phyloP scores from a whole-genome alignment of 2,888 invertebrate species.

The Drosophila austrosaltans region DNA sequence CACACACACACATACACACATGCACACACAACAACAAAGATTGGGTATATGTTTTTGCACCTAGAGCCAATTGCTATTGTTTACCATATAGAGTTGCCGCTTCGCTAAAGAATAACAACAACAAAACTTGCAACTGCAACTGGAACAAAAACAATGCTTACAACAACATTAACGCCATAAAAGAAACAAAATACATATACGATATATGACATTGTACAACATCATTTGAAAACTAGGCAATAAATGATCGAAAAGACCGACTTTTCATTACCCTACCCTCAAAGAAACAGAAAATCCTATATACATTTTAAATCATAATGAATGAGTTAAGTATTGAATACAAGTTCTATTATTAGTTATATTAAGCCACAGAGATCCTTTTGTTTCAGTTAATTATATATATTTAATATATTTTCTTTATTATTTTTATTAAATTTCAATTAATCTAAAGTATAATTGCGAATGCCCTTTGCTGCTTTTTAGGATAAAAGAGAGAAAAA shows the following conservation, averaged over 20 bases:
- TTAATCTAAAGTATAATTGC: neutral
- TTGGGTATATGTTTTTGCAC: slow-evolving; percentile 55
- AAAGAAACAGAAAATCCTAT: too few relatives aligned
- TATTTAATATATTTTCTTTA: too few relatives aligned
- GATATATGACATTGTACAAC: neutral
- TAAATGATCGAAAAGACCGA: neutral
- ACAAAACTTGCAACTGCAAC: slow-evolving; percentile 16
- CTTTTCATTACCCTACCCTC: neutral
- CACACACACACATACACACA: slow-evolving; percentile 38
- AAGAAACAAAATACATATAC: slow-evolving; percentile 23
- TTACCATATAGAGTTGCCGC: slow-evolving; percentile 71
- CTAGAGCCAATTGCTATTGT: slow-evolving; percentile 71
- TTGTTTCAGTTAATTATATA: too few relatives aligned
- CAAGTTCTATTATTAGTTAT: too few relatives aligned
- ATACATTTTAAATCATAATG: too few relatives aligned
- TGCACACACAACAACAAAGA: slow-evolving; percentile 35
- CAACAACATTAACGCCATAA: slow-evolving; percentile 18
- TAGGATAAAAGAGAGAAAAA: neutral
- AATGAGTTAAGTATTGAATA: too few relatives aligned
- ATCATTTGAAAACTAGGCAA: neutral
- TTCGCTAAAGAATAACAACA: slow-evolving; percentile 59
- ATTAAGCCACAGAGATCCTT: too few relatives aligned
- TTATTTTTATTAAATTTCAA: neutral
- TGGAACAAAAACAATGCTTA: slow-evolving; percentile 17
- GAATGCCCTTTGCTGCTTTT: neutral